These are phyloP conservation scores for Homarus americanus DNA, from an alignment of 1,140 invertebrate genomes.

Conservation along the genomic window DNA sequence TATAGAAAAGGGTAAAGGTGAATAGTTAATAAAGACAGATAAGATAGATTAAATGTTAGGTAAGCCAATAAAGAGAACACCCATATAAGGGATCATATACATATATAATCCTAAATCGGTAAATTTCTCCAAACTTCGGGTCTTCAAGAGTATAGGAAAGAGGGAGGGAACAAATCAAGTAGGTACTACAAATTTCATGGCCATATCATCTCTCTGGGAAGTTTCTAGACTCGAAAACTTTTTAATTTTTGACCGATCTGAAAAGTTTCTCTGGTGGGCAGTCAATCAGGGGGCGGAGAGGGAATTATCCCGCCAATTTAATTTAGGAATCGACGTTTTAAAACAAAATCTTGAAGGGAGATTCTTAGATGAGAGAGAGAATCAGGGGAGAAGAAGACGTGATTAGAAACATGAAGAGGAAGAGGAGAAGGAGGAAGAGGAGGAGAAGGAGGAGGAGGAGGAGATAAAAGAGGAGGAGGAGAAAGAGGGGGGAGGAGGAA, in stretches of 20 bases:
- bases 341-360: neutral
- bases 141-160: too few relatives aligned
- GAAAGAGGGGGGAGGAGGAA: neutral
- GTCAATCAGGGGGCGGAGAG: constrained; percentile 16
- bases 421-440: constrained; percentile 2
- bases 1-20: too few relatives aligned
- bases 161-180: too few relatives aligned
- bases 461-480: constrained; percentile 6
- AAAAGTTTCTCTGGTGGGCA: constrained; percentile 8
- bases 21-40: too few relatives aligned
- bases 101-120: too few relatives aligned
- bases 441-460: neutral
- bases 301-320: constrained; percentile 33
- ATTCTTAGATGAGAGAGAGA: constrained; percentile 6
- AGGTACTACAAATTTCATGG: neutral
- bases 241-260: constrained; percentile 41
- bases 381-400: too few relatives aligned
- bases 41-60: too few relatives aligned
- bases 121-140: too few relatives aligned
- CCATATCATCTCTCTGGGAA: constrained; percentile 7
- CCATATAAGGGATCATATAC: too few relatives aligned
- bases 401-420: neutral
- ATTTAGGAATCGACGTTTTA: constrained; percentile 41
- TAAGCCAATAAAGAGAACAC: too few relatives aligned
- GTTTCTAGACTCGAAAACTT: constrained; percentile 15